These are phyloP conservation scores for Pristionchus exspectatus DNA, from an alignment of 2,888 invertebrate genomes.

Conservation along the genomic window DNA sequence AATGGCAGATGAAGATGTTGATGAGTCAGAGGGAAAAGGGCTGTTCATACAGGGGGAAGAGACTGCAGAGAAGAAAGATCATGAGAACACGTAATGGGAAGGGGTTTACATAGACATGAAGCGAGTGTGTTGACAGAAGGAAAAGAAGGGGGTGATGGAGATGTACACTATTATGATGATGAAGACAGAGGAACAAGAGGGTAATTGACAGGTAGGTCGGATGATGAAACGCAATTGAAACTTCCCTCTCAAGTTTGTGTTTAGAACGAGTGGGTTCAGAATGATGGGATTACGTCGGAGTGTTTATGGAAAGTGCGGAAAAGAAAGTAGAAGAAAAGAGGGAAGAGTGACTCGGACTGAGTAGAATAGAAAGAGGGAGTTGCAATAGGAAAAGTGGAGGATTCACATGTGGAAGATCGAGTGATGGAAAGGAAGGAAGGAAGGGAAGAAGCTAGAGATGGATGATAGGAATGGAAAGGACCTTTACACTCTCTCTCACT, in stretches of 20 bases:
- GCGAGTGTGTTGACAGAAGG: slow-evolving; percentile 17
- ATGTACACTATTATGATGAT: neutral
- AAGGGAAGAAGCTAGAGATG: slow-evolving; percentile 10
- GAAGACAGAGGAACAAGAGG: neutral
- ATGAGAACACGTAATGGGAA: slow-evolving; percentile 37
- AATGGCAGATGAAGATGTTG: neutral
- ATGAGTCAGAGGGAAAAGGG: slow-evolving; percentile 17
- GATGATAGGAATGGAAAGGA: slow-evolving; percentile 23
- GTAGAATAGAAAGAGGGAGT: slow-evolving; percentile 16
- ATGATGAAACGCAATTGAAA: neutral
- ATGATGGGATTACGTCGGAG: slow-evolving; percentile 41
- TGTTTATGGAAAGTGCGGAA: slow-evolving; percentile 42
- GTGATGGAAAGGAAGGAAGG: slow-evolving; percentile 6
- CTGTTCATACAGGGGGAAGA: slow-evolving; percentile 9
- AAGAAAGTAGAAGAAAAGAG: neutral
- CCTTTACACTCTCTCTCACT: slow-evolving; percentile 3
- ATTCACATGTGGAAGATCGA: slow-evolving; percentile 31
- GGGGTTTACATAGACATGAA: slow-evolving; percentile 14
- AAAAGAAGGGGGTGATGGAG: neutral
- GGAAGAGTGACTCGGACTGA: slow-evolving; percentile 14
- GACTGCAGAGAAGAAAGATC: slow-evolving; percentile 19
- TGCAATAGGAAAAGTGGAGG: neutral
- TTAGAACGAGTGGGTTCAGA: neutral
- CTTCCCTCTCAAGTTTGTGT: slow-evolving; percentile 1
- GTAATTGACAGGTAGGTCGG: neutral